Evolutionary conservation across 2,888 invertebrate genomes (phyloP).

Genomic region (Mythimna vitellina): DNA sequence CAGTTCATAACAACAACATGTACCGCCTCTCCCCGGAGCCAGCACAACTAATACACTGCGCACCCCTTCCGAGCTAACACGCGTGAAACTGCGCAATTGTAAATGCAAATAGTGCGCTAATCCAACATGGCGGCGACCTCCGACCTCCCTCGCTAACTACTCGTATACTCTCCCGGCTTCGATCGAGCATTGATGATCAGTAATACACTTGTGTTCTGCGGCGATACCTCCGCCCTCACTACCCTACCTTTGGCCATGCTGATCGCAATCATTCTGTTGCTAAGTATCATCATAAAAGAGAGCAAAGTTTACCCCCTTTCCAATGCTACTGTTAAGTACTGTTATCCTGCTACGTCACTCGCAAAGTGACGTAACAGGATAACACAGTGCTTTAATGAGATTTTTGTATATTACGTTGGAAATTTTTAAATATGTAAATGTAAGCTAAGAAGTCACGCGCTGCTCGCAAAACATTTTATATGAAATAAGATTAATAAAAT

Average conservation of each 20-base stretch:
- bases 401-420: background rate
- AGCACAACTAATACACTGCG: conserved; percentile 24
- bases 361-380: background rate
- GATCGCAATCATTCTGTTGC: background rate
- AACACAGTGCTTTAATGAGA: background rate
- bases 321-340: background rate
- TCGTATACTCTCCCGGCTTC: background rate
- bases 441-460: background rate
- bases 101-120: conserved; percentile 84
- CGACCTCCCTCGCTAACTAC: conserved; percentile 35
- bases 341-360: too few species aligned
- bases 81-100: conserved; percentile 73
- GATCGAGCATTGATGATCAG: background rate
- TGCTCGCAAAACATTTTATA: conserved; percentile 7
- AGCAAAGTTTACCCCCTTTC: background rate
- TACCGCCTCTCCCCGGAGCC: conserved; percentile 9
- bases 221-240: background rate
- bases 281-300: too few species aligned
- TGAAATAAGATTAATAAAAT: conserved; percentile 58
- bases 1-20: conserved; percentile 40
- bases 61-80: conserved; percentile 69
- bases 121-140: conserved; percentile 75
- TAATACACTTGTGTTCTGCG: background rate
- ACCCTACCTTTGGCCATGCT: background rate
- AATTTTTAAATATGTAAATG: background rate